Evolutionary conservation across 1,140 invertebrate species (phyloP).

Genomic region (Heliconius congener): DNA sequence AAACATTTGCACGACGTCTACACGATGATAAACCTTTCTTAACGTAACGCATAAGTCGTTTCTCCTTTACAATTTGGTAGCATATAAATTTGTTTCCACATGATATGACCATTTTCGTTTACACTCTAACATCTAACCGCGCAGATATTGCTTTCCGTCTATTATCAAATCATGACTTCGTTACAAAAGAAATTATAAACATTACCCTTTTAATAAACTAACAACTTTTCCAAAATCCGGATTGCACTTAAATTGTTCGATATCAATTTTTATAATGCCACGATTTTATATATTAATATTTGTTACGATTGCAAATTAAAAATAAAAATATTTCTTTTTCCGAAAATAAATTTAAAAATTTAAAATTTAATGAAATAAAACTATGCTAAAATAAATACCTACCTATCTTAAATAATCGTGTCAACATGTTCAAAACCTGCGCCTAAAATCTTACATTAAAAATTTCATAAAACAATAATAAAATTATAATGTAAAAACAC

Average conservation of each 20-base stretch:
- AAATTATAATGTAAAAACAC: conserved; percentile 82
- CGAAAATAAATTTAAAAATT: conserved; percentile 61
- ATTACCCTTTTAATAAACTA: conserved; percentile 42
- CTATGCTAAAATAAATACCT: conserved; percentile 81
- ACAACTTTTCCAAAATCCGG: conserved; percentile 48
- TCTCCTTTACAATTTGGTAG: conserved; percentile 64
- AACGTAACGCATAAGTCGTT: conserved; percentile 61
- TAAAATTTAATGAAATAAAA: conserved; percentile 74
- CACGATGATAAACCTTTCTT: conserved; percentile 63
- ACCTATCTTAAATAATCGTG: conserved; percentile 81
- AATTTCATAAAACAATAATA: conserved; percentile 80
- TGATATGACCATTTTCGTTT: conserved; percentile 75
- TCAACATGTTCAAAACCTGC: conserved; percentile 77
- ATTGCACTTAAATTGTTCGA: conserved; percentile 54
- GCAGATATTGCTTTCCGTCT: conserved; percentile 69
- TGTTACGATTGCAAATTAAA: conserved; percentile 23
- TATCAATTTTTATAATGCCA: conserved; percentile 38
- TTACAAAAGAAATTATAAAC: conserved; percentile 51
- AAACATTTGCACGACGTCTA: conserved; percentile 67
- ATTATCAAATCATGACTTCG: conserved; percentile 45
- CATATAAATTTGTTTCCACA: conserved; percentile 69
- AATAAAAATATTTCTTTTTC: conserved; percentile 54
- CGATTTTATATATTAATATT: conserved; percentile 39
- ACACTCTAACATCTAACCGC: conserved; percentile 54
- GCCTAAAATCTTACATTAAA: conserved; percentile 78